Percentiles rank a stretch among this genome's conserved stretches.
These are phyloP conservation scores for Apantesis nais DNA, from an alignment of 2,888 invertebrate species.

Conservation along the genomic window DNA sequence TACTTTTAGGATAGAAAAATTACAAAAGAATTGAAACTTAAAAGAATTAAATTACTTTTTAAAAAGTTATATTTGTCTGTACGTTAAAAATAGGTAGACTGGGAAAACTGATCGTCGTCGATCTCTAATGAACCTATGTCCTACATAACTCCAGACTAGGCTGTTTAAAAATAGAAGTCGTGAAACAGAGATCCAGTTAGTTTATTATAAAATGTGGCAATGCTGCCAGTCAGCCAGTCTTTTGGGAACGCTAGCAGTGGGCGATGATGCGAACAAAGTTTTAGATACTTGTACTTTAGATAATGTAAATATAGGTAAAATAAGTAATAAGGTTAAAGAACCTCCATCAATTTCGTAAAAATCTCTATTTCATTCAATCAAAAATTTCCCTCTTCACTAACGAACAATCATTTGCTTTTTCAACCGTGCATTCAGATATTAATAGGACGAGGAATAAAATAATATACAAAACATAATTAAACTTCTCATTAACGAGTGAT, in stretches of 20 bases:
- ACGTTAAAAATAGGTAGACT: background rate
- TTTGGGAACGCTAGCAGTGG: too few relatives aligned
- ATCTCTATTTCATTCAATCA: slow-evolving; percentile 16
- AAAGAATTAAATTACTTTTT: background rate
- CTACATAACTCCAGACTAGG: background rate
- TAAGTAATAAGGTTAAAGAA: too few relatives aligned
- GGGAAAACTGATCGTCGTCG: background rate
- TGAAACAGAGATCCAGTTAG: background rate
- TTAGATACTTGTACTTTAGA: too few relatives aligned
- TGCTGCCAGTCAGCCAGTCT: too few relatives aligned
- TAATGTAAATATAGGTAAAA: too few relatives aligned
- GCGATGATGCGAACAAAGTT: too few relatives aligned
- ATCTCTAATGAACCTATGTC: background rate
- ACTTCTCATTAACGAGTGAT: slow-evolving; percentile 41
- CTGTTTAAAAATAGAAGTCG: background rate
- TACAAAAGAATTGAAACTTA: background rate
- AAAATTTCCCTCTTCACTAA: slow-evolving; percentile 14
- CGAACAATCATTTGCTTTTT: slow-evolving; percentile 14
- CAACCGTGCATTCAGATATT: slow-evolving; percentile 10
- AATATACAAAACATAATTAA: slow-evolving; percentile 6
- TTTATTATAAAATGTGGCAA: background rate
- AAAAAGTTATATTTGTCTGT: background rate
- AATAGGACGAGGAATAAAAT: slow-evolving; percentile 1
- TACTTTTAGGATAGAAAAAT: slow-evolving; percentile 1
- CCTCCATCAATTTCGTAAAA: slow-evolving; percentile 17